These are phyloP conservation scores for Pachyramphus minor DNA, from an alignment of 2,113 vertebrate genomes.

Conservation along the genomic window DNA sequence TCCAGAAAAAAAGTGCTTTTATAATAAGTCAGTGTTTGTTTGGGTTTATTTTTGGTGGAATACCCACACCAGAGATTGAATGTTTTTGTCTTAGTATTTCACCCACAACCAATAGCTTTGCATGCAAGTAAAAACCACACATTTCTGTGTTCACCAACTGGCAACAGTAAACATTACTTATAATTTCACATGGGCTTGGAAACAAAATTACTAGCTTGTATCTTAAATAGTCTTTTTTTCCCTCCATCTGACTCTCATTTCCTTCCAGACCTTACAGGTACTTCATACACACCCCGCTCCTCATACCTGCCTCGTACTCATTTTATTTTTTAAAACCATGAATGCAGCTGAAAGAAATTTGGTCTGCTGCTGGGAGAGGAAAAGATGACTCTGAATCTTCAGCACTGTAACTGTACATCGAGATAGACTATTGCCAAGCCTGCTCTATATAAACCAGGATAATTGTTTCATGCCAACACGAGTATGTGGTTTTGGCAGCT, in stretches of 20 bases:
- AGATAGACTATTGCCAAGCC: constrained; percentile 24
- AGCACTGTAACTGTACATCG: neutral
- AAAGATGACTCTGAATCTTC: neutral
- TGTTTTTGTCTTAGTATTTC: constrained; percentile 38
- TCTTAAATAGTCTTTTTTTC: neutral
- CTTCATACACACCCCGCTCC: neutral
- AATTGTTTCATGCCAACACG: constrained; percentile 22
- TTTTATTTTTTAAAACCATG: neutral
- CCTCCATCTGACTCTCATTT: neutral
- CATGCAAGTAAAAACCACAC: constrained; percentile 39
- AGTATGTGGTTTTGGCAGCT: constrained; percentile 22
- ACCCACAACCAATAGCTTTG: constrained; percentile 19
- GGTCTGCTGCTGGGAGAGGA: neutral
- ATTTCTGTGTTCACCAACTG: neutral
- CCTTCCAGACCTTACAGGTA: constrained; percentile 4
- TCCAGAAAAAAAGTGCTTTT: neutral
- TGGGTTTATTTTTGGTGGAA: constrained; percentile 51
- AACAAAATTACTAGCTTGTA: constrained; percentile 27
- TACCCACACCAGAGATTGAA: neutral
- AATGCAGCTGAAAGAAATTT: constrained; percentile 3
- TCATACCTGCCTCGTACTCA: neutral
- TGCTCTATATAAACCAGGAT: neutral
- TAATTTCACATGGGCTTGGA: constrained; percentile 32
- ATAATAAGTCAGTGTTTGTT: neutral
- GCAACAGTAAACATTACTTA: constrained; percentile 41